A percentile compares a stretch with the other conserved stretches of the same genome.
Conservation (phyloP, 2,797 vertebrate species). For the Danio tinwini region DNA sequence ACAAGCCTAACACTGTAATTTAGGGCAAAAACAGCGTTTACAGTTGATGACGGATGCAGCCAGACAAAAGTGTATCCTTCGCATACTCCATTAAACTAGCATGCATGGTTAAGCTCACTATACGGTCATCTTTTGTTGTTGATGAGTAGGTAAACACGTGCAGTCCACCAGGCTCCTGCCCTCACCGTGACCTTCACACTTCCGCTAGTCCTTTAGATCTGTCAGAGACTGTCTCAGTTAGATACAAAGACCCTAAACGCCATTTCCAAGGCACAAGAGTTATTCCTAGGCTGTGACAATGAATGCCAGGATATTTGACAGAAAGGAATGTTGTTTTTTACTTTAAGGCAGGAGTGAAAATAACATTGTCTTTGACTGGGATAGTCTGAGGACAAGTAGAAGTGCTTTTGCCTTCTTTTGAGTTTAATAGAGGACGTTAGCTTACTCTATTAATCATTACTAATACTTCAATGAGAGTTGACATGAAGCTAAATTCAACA, state of each 20-base stretch:
- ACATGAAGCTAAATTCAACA: too few relatives aligned
- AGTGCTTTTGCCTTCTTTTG: background rate
- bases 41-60: slow-evolving; percentile 56
- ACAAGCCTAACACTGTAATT: slow-evolving; percentile 60
- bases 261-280: slow-evolving; percentile 1
- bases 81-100: slow-evolving; percentile 57
- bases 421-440: too few relatives aligned
- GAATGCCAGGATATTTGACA: slow-evolving; percentile 22
- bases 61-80: slow-evolving; percentile 58
- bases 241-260: background rate
- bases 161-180: slow-evolving; percentile 17
- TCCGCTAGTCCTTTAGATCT: background rate
- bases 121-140: slow-evolving; percentile 36
- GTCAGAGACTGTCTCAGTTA: background rate
- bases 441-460: too few relatives aligned
- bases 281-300: slow-evolving; percentile 20
- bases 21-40: slow-evolving; percentile 62
- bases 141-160: slow-evolving; percentile 43
- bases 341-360: slow-evolving; percentile 15
- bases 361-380: background rate
- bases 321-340: background rate
- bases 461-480: too few relatives aligned
- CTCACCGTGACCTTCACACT: slow-evolving; percentile 26
- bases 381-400: background rate
- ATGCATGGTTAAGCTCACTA: slow-evolving; percentile 12